Evolutionary conservation across 2,797 vertebrate species (phyloP).

Genomic region (Gymnocypris eckloni): DNA sequence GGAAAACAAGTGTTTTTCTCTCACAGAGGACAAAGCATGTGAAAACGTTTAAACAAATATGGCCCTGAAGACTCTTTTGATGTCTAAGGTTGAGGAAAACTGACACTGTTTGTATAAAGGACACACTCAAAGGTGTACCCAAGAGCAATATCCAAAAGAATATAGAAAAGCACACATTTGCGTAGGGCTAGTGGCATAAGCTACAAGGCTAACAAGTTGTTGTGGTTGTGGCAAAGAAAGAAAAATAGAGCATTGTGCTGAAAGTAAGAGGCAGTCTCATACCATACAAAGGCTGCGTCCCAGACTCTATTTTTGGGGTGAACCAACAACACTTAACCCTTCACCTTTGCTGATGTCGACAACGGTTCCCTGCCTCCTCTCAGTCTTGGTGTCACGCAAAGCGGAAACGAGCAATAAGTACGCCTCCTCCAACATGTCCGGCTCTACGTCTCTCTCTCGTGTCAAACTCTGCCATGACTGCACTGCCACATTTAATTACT

Average conservation of each 20-base stretch:
- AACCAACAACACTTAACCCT: slow-evolving; percentile 65
- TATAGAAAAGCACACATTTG: slow-evolving; percentile 34
- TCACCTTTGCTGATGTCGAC: slow-evolving; percentile 58
- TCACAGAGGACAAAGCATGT: slow-evolving; percentile 45
- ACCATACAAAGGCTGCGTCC: slow-evolving; percentile 46
- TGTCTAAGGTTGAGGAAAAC: slow-evolving; percentile 39
- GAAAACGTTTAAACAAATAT: slow-evolving; percentile 49
- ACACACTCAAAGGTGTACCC: slow-evolving; percentile 38
- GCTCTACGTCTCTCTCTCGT: neutral
- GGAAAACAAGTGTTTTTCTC: slow-evolving; percentile 36
- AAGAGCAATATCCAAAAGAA: slow-evolving; percentile 25
- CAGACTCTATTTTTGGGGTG: slow-evolving; percentile 58
- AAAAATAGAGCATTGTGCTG: slow-evolving; percentile 50
- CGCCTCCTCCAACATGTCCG: slow-evolving; percentile 39
- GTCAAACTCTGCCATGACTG: slow-evolving; percentile 41
- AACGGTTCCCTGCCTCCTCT: slow-evolving; percentile 53
- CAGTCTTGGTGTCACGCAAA: slow-evolving; percentile 54
- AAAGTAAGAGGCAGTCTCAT: slow-evolving; percentile 47
- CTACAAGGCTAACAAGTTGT: slow-evolving; percentile 48
- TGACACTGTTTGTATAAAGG: slow-evolving; percentile 43
- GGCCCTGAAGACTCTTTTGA: slow-evolving; percentile 37
- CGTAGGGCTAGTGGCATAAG: slow-evolving; percentile 13
- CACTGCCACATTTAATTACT: slow-evolving; percentile 52
- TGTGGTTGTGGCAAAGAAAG: slow-evolving; percentile 23
- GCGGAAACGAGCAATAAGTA: slow-evolving; percentile 54